phyloP scores from a whole-genome alignment of 2,113 vertebrate genomes.

The Crotalus tigris region DNA sequence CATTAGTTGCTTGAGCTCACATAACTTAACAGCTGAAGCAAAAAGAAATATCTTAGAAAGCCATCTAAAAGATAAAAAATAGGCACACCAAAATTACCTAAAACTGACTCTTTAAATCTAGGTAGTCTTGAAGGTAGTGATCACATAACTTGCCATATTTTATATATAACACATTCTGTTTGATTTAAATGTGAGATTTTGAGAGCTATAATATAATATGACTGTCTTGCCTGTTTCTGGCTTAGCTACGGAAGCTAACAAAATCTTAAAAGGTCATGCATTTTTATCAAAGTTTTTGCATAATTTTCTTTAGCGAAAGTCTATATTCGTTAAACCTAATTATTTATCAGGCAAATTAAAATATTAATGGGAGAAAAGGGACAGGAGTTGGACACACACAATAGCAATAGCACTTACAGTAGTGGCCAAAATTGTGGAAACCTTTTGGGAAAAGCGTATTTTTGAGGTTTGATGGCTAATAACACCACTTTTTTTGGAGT shows the following conservation, averaged over 20 bases:
- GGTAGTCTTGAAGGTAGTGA: neutral
- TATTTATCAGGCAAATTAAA: neutral
- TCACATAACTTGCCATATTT: neutral
- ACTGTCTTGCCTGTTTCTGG: neutral
- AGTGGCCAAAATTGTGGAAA: too few species aligned
- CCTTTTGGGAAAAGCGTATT: too few species aligned
- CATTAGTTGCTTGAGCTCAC: constrained; percentile 19
- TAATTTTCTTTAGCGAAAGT: neutral
- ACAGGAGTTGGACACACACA: neutral
- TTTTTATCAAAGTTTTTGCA: neutral
- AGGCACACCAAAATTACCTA: neutral
- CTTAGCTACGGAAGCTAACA: neutral
- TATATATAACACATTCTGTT: neutral
- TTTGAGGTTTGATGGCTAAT: too few species aligned
- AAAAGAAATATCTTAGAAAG: constrained; percentile 22
- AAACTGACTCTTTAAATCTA: neutral
- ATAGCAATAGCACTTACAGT: neutral
- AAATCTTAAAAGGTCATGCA: neutral
- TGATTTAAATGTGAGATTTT: neutral
- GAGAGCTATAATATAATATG: neutral
- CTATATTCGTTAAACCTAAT: neutral
- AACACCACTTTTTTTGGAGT: too few species aligned
- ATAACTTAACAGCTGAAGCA: neutral
- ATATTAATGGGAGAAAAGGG: neutral
- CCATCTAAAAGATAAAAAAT: neutral